These are phyloP conservation scores for Corythoichthys intestinalis DNA, from an alignment of 2,113 vertebrate species.

Conservation along the genomic window DNA sequence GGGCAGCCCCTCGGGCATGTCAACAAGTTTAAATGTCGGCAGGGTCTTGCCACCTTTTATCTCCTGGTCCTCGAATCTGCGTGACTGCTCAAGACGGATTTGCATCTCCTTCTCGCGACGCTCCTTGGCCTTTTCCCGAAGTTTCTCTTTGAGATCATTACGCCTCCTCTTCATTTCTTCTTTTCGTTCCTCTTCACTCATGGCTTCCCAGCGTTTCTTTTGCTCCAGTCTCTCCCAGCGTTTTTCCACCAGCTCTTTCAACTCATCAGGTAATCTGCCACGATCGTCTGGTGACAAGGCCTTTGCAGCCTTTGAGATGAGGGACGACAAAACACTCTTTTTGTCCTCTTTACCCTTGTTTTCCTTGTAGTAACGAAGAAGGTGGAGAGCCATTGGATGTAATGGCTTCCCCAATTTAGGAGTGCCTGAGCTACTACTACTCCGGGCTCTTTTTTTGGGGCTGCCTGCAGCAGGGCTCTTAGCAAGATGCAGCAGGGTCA, in stretches of 20 bases:
- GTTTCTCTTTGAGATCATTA: conserved; percentile 82
- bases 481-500: conserved; percentile 90
- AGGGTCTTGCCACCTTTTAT: conserved; percentile 80
- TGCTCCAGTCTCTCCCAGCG: conserved; percentile 89
- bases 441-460: conserved; percentile 75
- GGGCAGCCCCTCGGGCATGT: conserved; percentile 93
- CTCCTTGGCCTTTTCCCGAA: conserved; percentile 88
- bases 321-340: conserved; percentile 83
- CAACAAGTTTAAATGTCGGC: conserved; percentile 85
- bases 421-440: conserved; percentile 64
- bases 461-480: conserved; percentile 78
- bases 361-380: conserved; percentile 92
- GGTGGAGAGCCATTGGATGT: conserved; percentile 87
- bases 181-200: conserved; percentile 88
- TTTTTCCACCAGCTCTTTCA: conserved; percentile 83
- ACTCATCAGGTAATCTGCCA: conserved; percentile 85
- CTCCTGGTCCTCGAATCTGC: conserved; percentile 90
- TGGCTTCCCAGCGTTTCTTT: conserved; percentile 85
- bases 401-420: conserved; percentile 88
- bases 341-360: conserved; percentile 91
- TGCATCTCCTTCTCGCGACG: conserved; percentile 87
- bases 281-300: conserved; percentile 85
- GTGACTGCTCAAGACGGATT: conserved; percentile 84
- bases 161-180: conserved; percentile 86
- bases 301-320: conserved; percentile 89